Evolutionary conservation across 1,140 invertebrate species (phyloP).

Genomic region (Camponotus pennsylvanicus): DNA sequence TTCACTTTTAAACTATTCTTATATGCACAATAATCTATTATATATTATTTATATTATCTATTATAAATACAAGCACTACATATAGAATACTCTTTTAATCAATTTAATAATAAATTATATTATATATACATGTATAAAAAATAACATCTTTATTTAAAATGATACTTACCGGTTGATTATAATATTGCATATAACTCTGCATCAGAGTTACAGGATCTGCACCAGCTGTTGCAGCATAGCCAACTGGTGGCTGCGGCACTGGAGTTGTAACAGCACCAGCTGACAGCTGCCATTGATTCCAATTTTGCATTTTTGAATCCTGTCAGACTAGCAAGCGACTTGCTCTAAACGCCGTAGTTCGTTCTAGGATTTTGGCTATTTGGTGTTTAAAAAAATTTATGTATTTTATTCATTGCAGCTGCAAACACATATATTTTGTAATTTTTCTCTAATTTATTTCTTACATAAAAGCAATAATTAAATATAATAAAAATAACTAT

Average conservation of each 20-base stretch:
- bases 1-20: not conserved
- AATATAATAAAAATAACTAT: not conserved
- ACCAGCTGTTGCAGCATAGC: constrained; percentile 80
- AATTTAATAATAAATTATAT: not conserved
- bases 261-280: constrained; percentile 79
- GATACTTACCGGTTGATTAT: constrained; percentile 85
- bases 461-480: constrained; percentile 4
- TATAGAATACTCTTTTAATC: too few species aligned
- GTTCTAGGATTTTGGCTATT: constrained; percentile 79
- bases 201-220: constrained; percentile 84
- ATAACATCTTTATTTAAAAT: constrained; percentile 29
- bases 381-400: constrained; percentile 80
- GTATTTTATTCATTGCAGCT: constrained; percentile 47
- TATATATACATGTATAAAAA: not conserved
- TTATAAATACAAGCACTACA: not conserved
- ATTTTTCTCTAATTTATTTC: constrained; percentile 11
- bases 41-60: not conserved
- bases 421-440: not conserved
- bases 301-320: constrained; percentile 84
- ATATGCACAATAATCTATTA: constrained; percentile 10
- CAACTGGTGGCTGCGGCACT: constrained; percentile 84
- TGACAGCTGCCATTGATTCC: constrained; percentile 85
- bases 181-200: constrained; percentile 85
- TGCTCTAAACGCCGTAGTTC: constrained; percentile 80
- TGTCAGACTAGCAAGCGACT: constrained; percentile 70